Evolutionary conservation across 2,113 vertebrate genomes (phyloP).

Genomic region (Lepus europaeus): DNA sequence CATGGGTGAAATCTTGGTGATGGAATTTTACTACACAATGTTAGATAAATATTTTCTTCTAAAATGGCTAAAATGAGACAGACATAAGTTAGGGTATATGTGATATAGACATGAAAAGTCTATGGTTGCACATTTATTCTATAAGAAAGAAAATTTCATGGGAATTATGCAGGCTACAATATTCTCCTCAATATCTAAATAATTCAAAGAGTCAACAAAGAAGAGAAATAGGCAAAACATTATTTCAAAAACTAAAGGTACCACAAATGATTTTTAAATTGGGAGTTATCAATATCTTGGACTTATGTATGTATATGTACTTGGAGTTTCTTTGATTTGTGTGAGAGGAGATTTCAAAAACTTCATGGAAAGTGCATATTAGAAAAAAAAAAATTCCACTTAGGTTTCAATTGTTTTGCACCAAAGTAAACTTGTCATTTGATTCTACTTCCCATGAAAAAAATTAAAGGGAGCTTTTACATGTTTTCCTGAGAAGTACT

Average conservation of each 20-base stretch:
- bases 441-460: too few relatives aligned
- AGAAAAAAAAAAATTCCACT: too few relatives aligned
- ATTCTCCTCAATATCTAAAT: slow-evolving; percentile 20
- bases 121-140: not conserved
- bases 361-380: too few relatives aligned
- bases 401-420: too few relatives aligned
- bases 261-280: not conserved
- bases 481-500: too few relatives aligned
- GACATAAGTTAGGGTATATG: not conserved
- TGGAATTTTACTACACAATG: not conserved
- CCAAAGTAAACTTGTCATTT: too few relatives aligned
- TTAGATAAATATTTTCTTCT: slow-evolving; percentile 4
- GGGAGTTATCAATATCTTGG: not conserved
- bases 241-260: not conserved
- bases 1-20: not conserved
- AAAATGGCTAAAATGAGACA: not conserved
- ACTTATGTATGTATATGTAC: not conserved
- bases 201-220: not conserved
- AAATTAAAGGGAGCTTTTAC: too few relatives aligned
- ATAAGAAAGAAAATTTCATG: slow-evolving; percentile 13
- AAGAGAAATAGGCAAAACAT: not conserved
- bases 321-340: not conserved
- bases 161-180: not conserved
- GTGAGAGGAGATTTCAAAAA: not conserved
- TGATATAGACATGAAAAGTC: not conserved